Conservation (phyloP, 2,113 vertebrate species). For the Cavia porcellus region DNA sequence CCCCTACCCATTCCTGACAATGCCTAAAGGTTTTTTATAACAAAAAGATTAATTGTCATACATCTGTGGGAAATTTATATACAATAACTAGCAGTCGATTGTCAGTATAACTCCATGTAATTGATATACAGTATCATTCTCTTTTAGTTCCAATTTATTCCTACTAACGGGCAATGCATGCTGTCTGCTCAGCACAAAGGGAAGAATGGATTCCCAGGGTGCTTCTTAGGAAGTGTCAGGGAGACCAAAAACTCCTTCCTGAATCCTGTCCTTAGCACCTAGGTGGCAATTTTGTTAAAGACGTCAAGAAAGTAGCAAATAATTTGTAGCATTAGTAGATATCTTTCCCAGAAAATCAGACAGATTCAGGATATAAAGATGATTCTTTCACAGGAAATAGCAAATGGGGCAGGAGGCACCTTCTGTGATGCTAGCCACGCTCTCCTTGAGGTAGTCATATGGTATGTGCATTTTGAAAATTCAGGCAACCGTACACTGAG, state of each 20-base stretch:
- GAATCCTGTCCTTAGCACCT: not conserved
- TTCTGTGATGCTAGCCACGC: not conserved
- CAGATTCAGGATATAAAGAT: not conserved
- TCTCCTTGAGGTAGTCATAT: not conserved
- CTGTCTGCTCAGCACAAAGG: not conserved
- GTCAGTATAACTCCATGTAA: not conserved
- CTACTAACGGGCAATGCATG: not conserved
- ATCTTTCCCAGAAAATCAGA: not conserved
- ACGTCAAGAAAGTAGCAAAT: not conserved
- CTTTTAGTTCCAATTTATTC: not conserved
- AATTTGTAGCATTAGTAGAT: not conserved
- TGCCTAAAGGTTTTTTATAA: not conserved
- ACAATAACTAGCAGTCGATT: not conserved
- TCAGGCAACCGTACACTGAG: not conserved
- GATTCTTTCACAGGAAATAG: conserved; percentile 15
- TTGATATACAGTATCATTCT: not conserved
- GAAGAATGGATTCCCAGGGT: not conserved
- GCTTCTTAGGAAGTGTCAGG: rapidly evolving
- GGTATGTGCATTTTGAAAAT: not conserved
- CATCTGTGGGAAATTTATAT: not conserved
- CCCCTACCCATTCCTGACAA: not conserved
- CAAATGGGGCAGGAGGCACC: not conserved
- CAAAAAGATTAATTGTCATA: not conserved
- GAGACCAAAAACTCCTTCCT: not conserved
- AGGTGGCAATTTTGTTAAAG: not conserved